Evolutionary conservation across 2,113 vertebrate genomes (phyloP).

Genomic region (Phylloscopus whistleri): DNA sequence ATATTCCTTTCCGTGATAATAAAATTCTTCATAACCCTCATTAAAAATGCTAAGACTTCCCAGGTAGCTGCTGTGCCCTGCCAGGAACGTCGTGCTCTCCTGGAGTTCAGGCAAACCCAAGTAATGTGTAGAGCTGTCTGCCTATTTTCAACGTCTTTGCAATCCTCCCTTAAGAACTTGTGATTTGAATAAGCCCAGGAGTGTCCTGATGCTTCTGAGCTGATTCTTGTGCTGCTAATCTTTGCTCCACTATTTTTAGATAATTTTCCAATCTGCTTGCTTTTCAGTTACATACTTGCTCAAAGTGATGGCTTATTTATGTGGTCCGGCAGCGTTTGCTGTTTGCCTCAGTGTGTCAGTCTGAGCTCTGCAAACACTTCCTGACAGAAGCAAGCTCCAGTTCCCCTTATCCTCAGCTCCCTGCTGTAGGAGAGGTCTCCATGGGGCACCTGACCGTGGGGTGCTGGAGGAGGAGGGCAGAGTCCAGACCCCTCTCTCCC

Average conservation of each 20-base stretch:
- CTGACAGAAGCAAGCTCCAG: not conserved
- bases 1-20: not conserved
- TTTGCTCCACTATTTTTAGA: conserved; percentile 50
- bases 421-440: not conserved
- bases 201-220: conserved; percentile 32
- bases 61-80: not conserved
- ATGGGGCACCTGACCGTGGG: rapidly evolving
- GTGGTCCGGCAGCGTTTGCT: not conserved
- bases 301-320: not conserved
- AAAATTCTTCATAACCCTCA: conserved; percentile 6
- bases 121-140: not conserved
- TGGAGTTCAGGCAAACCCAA: not conserved
- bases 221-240: conserved; percentile 40
- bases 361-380: not conserved
- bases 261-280: conserved; percentile 25
- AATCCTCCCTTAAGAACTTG: not conserved
- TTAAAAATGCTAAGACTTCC: conserved; percentile 36
- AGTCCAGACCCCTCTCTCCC: not conserved
- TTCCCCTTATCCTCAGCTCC: not conserved
- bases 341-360: not conserved
- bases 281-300: not conserved
- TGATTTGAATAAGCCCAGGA: conserved; percentile 35
- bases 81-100: not conserved
- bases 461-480: not conserved
- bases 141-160: not conserved